phyloP scores from a whole-genome alignment of 2,113 vertebrate genomes.

The Myotis yumanensis region DNA sequence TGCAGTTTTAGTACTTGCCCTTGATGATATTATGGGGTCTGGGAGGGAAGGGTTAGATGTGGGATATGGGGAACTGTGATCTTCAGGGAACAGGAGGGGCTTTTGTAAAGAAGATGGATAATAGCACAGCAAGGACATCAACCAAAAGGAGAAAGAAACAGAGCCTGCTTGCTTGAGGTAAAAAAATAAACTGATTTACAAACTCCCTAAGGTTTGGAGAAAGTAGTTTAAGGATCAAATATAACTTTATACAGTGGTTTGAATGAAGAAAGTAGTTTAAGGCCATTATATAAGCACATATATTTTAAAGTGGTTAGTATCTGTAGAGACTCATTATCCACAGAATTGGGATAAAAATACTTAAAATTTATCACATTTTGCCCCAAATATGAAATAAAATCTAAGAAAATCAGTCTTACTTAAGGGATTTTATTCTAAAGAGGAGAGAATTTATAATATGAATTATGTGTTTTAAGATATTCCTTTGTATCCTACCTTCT shows the following conservation, averaged over 20 bases:
- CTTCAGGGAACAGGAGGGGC: background rate
- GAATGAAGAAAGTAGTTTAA: background rate
- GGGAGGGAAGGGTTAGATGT: background rate
- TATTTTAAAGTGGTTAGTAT: background rate
- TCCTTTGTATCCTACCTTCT: background rate
- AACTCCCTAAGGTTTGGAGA: background rate
- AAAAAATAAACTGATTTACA: background rate
- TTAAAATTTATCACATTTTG: conserved; percentile 1
- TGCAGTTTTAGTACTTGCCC: background rate
- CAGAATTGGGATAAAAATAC: background rate
- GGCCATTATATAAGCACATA: background rate
- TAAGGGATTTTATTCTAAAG: background rate
- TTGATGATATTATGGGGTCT: background rate
- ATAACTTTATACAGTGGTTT: background rate
- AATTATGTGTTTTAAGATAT: conserved; percentile 14
- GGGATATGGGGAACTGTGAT: background rate
- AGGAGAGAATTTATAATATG: background rate
- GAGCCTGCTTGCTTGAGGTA: background rate
- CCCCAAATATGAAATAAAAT: conserved; percentile 35
- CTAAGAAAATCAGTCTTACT: background rate
- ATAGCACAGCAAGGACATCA: background rate
- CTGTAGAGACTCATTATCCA: background rate
- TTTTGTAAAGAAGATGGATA: background rate
- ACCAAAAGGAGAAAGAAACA: background rate
- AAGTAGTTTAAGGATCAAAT: background rate